Evolutionary conservation across 2,113 vertebrate genomes (phyloP).

Genomic region (Myanophis thanlyinensis): DNA sequence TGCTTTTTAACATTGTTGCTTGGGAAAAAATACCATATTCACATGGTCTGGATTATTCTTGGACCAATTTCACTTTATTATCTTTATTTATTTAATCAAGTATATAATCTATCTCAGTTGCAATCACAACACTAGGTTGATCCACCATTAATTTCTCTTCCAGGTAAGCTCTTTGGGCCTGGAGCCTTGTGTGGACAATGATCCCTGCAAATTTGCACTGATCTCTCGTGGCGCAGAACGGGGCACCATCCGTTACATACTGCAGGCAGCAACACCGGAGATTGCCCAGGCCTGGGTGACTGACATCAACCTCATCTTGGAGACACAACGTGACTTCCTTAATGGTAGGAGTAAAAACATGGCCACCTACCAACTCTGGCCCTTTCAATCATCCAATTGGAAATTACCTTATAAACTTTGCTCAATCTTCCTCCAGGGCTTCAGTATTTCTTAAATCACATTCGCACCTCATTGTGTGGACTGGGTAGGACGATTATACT

Average conservation of each 20-base stretch:
- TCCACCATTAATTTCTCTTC: constrained; percentile 14
- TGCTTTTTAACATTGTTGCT: background rate
- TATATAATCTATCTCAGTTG: background rate
- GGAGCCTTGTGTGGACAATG: constrained; percentile 74
- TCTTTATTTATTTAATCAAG: background rate
- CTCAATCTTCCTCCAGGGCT: background rate
- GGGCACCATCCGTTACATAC: constrained; percentile 74
- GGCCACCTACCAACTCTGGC: background rate
- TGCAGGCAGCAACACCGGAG: constrained; percentile 74
- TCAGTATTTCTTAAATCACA: background rate
- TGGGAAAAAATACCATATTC: background rate
- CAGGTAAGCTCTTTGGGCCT: constrained; percentile 88
- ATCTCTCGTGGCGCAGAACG: constrained; percentile 81
- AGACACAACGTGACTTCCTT: constrained; percentile 87
- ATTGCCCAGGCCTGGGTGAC: constrained; percentile 77
- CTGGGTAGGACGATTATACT: background rate
- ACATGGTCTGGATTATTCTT: background rate
- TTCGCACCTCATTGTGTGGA: background rate
- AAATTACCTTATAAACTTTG: background rate
- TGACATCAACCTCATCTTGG: constrained; percentile 84
- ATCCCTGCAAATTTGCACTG: constrained; percentile 77
- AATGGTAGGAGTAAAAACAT: constrained; percentile 73
- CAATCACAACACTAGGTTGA: background rate
- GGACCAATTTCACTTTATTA: background rate
- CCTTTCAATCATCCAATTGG: no score